Evolutionary conservation across 2,888 invertebrate species (phyloP).

Genomic region (Cheilosia soror): DNA sequence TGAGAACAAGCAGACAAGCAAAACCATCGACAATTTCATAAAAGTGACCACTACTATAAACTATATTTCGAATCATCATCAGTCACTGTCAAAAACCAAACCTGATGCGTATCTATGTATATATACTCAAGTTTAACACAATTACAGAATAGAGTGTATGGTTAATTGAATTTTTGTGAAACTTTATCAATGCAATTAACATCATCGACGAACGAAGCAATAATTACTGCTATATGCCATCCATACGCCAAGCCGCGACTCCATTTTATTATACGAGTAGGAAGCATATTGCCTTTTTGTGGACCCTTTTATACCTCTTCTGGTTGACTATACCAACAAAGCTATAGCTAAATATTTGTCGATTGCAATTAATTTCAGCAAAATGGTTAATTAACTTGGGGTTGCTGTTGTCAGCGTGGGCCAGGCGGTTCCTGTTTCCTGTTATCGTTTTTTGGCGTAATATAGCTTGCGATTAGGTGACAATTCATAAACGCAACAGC

Average conservation of each 20-base stretch:
- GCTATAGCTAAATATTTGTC: constrained; percentile 66
- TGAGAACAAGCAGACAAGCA: too few relatives aligned
- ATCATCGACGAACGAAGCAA: constrained; percentile 28
- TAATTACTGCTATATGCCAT: constrained; percentile 41
- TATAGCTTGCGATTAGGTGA: constrained; percentile 46
- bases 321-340: not conserved
- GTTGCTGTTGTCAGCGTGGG: constrained; percentile 23
- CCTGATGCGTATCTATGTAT: not conserved
- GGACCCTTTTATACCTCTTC: not conserved
- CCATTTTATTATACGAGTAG: constrained; percentile 1
- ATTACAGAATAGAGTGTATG: constrained; percentile 51
- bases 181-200: constrained; percentile 63
- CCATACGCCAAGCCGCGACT: not conserved
- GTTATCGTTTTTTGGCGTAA: constrained; percentile 29
- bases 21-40: too few relatives aligned
- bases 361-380: constrained; percentile 68
- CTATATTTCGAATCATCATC: constrained; percentile 14
- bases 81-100: constrained; percentile 18
- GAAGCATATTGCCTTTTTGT: not conserved
- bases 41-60: not conserved
- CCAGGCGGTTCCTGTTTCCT: constrained; percentile 21
- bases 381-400: constrained; percentile 70
- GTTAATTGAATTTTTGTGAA: constrained; percentile 64
- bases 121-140: constrained; percentile 27
- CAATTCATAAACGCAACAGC: constrained; percentile 40